Conservation (phyloP, 2,888 invertebrate species). For the Nomada flava region DNA sequence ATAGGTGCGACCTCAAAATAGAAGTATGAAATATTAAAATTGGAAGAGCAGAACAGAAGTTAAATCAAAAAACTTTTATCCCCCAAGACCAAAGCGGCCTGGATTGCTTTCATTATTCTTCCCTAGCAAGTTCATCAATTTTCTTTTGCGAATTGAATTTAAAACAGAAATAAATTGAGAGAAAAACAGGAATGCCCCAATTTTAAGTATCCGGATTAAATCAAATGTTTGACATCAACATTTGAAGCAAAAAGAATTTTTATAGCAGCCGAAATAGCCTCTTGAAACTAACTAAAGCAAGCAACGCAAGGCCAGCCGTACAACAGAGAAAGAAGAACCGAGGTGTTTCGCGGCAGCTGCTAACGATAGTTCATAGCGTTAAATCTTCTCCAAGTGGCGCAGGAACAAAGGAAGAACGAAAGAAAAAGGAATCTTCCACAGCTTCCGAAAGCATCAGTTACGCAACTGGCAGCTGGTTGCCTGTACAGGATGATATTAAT, state of each 20-base stretch:
- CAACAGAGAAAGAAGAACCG: conserved; percentile 23
- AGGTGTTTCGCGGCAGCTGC: conserved; percentile 67
- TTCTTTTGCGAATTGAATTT: too few species aligned
- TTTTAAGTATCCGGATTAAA: neutral
- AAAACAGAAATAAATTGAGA: too few species aligned
- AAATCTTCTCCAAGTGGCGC: conserved; percentile 66
- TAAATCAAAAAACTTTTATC: too few species aligned
- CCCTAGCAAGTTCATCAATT: too few species aligned
- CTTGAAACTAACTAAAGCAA: neutral
- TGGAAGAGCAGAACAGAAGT: too few species aligned
- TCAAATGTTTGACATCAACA: too few species aligned
- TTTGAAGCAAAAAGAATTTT: neutral
- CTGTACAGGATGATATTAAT: conserved; percentile 70
- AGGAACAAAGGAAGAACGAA: conserved; percentile 40
- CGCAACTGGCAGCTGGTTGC: conserved; percentile 67
- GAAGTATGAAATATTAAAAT: too few species aligned
- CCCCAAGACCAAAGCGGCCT: too few species aligned
- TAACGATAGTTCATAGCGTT: conserved; percentile 70
- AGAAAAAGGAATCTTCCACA: conserved; percentile 43
- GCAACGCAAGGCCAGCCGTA: conserved; percentile 9
- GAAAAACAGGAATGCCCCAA: neutral
- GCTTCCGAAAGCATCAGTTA: conserved; percentile 73
- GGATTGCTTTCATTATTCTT: too few species aligned
- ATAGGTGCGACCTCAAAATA: too few species aligned
- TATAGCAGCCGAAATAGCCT: neutral